Evolutionary conservation across 2,888 invertebrate species (phyloP).

Genomic region (Cosmia trapezina): DNA sequence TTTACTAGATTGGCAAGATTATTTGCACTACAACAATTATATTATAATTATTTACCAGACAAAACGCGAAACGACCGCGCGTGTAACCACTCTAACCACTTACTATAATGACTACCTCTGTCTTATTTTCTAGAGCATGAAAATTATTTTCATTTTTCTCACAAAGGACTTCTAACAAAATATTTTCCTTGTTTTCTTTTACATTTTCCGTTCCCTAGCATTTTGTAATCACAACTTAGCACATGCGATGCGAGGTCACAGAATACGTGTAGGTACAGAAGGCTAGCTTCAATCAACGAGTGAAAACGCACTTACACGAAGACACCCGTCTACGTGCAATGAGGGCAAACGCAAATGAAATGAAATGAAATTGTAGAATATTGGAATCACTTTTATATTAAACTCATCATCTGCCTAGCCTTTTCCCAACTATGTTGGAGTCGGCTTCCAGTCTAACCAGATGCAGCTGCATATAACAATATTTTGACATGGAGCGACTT

Average conservation of each 20-base stretch:
- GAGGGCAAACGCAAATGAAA: neutral
- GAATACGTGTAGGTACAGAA: neutral
- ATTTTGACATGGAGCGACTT: too few relatives aligned
- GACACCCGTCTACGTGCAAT: neutral
- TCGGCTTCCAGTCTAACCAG: too few relatives aligned
- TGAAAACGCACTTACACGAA: neutral
- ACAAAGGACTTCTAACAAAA: conserved; percentile 33
- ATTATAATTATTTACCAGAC: conserved; percentile 9
- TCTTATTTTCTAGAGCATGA: conserved; percentile 38
- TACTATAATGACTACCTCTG: conserved; percentile 27
- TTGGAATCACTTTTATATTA: too few relatives aligned
- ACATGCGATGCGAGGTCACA: conserved; percentile 12
- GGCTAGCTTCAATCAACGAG: neutral
- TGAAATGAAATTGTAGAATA: too few relatives aligned
- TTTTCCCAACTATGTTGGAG: too few relatives aligned
- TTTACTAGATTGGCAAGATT: conserved; percentile 5
- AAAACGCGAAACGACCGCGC: conserved; percentile 13
- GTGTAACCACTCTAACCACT: conserved; percentile 35
- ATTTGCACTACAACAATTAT: conserved; percentile 17
- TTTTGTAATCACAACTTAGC: conserved; percentile 42
- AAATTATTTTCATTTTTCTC: conserved; percentile 49
- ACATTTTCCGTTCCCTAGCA: conserved; percentile 31
- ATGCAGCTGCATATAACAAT: too few relatives aligned
- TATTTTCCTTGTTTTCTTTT: conserved; percentile 23
- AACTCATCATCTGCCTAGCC: too few relatives aligned